Evolutionary conservation across 2,888 invertebrate genomes (phyloP), one percentile per base, ranked within the genome.

Genomic region (Limnephilus auricula): DNA sequence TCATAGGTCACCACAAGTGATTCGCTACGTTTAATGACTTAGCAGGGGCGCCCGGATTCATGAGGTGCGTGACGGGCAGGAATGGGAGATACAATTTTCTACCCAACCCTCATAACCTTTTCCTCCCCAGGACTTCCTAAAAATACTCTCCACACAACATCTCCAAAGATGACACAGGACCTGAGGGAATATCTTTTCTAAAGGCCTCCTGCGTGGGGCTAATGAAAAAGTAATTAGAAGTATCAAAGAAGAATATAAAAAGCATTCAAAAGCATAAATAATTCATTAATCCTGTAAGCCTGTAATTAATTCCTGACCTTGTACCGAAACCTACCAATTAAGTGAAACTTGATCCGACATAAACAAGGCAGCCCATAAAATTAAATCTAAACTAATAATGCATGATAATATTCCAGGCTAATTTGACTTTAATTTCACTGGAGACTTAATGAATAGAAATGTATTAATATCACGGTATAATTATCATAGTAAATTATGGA

Each of bases 401-500:
- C n/a, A 5, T 37, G 84, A n/a, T n/a, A 37, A 32, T 82, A 34
- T 82, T 30, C 50, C 50, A 31, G 31, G 30, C 79, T 79, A 89
- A 89, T 89, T 79, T 89, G 88, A 79, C 34, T 89, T 89, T 40
- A 89, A 89, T 89, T 90, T 85, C 79, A 79, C 84, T n/a, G 34
- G 40, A 40, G 82, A 31, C 18, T 65, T 83, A 13, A 65, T 50
- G 90, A 78, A 18, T 25, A 15, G 90, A 88, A 91, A 90, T 90
- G 82, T 87, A 83, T 88, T 92, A 91, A 92, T 92, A 91, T 82
- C 87, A 90, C 88, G 40, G 40, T 86, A 50, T 32, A 90, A 91
- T 91, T 90, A 90, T 65, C 18, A 25, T 82, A 50, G 90, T 91
- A 91, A 87, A 87, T 90, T 90, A 89, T 90, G 88, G 34, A 45